A percentile compares a stretch with the other conserved stretches of the same genome.
phyloP scores from a whole-genome alignment of 2,888 invertebrate species.

The Dynastes tityus region DNA sequence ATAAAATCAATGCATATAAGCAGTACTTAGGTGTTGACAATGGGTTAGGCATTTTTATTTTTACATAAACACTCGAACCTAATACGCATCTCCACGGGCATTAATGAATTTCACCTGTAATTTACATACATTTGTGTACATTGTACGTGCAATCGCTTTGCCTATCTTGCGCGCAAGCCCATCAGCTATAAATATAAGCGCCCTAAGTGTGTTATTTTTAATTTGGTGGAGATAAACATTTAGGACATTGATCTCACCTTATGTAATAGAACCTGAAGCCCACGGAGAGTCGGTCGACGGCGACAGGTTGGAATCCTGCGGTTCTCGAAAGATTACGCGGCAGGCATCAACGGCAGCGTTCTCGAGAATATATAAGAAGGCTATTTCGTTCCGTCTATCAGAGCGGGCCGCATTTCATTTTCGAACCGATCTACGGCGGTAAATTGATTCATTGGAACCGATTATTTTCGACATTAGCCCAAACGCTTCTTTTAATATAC shows the following conservation, averaged over 20 bases:
- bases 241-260: constrained; percentile 52
- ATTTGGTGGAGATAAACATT: constrained; percentile 52
- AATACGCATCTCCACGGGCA: constrained; percentile 1
- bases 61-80: constrained; percentile 35
- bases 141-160: constrained; percentile 10
- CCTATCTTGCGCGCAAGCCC: constrained; percentile 9
- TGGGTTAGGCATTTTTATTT: constrained; percentile 15
- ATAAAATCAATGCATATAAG: neutral
- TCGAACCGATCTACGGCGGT: constrained; percentile 57
- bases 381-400: constrained; percentile 48
- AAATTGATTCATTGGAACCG: constrained; percentile 60
- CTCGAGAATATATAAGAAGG: neutral
- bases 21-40: too few relatives aligned
- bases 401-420: constrained; percentile 54
- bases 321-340: constrained; percentile 52
- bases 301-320: constrained; percentile 53
- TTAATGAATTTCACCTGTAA: constrained; percentile 41
- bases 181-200: constrained; percentile 46
- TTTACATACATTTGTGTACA: constrained; percentile 17
- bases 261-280: constrained; percentile 50
- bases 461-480: constrained; percentile 60
- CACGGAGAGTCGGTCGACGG: constrained; percentile 35
- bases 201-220: constrained; percentile 51
- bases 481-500: constrained; percentile 56
- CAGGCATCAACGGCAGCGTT: constrained; percentile 24